These are phyloP conservation scores for Pectinophora gossypiella DNA, from an alignment of 1,140 invertebrate genomes.

Conservation along the genomic window DNA sequence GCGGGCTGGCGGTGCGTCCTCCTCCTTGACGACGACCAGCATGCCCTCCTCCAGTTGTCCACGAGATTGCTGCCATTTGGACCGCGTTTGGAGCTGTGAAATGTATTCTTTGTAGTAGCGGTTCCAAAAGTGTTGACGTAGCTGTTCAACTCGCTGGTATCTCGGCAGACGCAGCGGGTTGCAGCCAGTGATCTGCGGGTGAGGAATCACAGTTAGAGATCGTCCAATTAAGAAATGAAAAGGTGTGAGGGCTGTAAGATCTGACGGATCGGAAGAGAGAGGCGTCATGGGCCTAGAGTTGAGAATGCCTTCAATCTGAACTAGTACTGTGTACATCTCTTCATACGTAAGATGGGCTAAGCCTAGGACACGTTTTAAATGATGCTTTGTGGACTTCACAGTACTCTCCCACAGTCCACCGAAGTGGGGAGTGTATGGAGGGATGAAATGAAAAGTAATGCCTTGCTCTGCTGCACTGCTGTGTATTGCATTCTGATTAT, in stretches of 20 bases:
- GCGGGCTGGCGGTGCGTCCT: too few species aligned
- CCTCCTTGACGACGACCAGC: too few species aligned
- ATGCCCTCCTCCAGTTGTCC: too few species aligned
- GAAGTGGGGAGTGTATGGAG: constrained; percentile 28
- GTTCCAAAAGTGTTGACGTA: too few species aligned
- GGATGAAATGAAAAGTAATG: constrained; percentile 9
- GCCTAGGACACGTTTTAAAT: constrained; percentile 7
- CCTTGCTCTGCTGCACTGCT: too few species aligned
- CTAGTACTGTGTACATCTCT: constrained; percentile 35
- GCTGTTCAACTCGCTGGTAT: too few species aligned
- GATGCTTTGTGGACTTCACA: constrained; percentile 30
- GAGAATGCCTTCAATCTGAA: constrained; percentile 37
- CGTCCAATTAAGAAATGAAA: constrained; percentile 36
- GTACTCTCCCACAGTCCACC: constrained; percentile 31
- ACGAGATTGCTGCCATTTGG: too few species aligned
- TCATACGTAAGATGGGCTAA: constrained; percentile 32
- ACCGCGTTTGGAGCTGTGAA: too few species aligned
- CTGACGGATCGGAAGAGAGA: constrained; percentile 35
- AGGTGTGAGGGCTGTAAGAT: constrained; percentile 37
- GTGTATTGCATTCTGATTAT: background rate
- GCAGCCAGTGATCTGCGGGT: constrained; percentile 5
- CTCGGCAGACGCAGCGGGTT: background rate
- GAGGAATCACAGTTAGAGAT: constrained; percentile 19
- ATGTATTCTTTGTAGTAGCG: too few species aligned
- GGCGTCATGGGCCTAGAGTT: constrained; percentile 47